Conservation (phyloP, 2,113 vertebrate genomes). For the Ascaphus truei region DNA sequence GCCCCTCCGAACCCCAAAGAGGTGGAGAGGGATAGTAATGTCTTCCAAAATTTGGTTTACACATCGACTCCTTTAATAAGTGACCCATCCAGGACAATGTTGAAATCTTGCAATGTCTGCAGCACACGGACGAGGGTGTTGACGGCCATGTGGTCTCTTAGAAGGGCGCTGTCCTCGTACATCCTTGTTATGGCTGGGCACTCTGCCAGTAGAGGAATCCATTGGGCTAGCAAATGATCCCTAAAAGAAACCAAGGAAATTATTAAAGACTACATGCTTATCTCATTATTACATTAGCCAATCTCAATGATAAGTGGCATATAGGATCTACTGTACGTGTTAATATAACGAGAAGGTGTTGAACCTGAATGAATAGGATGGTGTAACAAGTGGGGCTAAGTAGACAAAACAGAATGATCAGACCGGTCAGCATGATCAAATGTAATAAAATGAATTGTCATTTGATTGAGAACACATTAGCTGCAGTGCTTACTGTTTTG, state of each 20-base stretch:
- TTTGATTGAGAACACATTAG: too few species aligned
- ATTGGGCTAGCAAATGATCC: slow-evolving; percentile 84
- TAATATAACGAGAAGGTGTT: too few species aligned
- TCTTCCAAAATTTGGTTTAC: slow-evolving; percentile 53
- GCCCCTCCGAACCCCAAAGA: background rate
- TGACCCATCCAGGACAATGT: slow-evolving; percentile 83
- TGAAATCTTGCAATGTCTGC: slow-evolving; percentile 86
- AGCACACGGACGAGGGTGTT: slow-evolving; percentile 83
- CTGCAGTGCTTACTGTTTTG: too few species aligned
- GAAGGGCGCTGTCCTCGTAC: slow-evolving; percentile 85
- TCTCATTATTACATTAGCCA: too few species aligned
- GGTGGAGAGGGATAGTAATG: slow-evolving; percentile 24
- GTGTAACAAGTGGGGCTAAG: too few species aligned
- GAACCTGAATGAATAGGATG: too few species aligned
- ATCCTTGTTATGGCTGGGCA: slow-evolving; percentile 77
- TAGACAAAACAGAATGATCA: too few species aligned
- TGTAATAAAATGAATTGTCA: too few species aligned
- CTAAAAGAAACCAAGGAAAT: slow-evolving; percentile 55
- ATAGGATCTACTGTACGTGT: too few species aligned
- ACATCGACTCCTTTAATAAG: slow-evolving; percentile 92
- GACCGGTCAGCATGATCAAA: too few species aligned
- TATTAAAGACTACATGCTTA: too few species aligned
- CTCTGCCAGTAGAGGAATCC: slow-evolving; percentile 86
- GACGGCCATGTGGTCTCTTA: slow-evolving; percentile 80
- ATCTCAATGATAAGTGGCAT: too few species aligned